Conservation (phyloP, 2,888 invertebrate genomes). For the Rotaria macrura region DNA sequence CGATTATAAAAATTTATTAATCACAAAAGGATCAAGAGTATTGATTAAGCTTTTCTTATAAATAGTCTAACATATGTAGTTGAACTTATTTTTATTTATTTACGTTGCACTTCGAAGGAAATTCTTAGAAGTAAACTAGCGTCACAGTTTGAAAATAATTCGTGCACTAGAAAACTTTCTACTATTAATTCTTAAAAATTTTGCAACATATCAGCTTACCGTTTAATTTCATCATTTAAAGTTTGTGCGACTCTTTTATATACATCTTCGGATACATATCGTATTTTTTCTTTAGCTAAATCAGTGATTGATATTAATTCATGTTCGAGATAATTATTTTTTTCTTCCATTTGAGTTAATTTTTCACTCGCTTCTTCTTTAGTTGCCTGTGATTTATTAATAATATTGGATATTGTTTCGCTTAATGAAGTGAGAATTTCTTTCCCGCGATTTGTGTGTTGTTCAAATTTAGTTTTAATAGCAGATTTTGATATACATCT, state of each 20-base stretch:
- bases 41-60: too few relatives aligned
- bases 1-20: too few relatives aligned
- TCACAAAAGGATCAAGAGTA: too few relatives aligned
- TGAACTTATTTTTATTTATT: too few relatives aligned
- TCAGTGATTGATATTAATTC: constrained; percentile 73
- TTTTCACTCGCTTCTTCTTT: not conserved
- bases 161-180: too few relatives aligned
- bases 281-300: constrained; percentile 92
- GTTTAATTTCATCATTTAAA: constrained; percentile 85
- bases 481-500: constrained; percentile 69
- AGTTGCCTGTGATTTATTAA: not conserved
- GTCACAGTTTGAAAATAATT: too few relatives aligned
- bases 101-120: too few relatives aligned
- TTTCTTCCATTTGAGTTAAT: not conserved
- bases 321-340: constrained; percentile 60
- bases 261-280: constrained; percentile 85
- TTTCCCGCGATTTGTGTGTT: constrained; percentile 85
- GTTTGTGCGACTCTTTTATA: constrained; percentile 71
- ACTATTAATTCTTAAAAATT: too few relatives aligned
- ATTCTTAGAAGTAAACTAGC: too few relatives aligned
- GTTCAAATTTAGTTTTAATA: constrained; percentile 94
- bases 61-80: too few relatives aligned
- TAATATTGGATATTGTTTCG: not conserved
- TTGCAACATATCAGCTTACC: constrained; percentile 43
- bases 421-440: constrained; percentile 51